Evolutionary conservation across 2,113 vertebrate species (phyloP), one percentile per base, ranked within the genome.

Genomic region (Pavo muticus): DNA sequence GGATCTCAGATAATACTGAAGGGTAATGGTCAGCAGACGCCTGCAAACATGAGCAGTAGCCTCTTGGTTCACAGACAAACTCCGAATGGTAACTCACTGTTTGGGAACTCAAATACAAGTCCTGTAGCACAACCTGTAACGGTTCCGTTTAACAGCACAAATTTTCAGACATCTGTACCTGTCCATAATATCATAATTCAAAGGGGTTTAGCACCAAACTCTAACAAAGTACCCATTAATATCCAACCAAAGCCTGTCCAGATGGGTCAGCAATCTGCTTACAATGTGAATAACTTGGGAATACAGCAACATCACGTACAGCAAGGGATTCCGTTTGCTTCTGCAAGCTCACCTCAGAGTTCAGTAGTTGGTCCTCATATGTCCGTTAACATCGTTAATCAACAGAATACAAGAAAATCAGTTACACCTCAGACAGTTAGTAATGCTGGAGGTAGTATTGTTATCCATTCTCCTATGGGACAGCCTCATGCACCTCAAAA

Each of bases 181-280:
- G 98, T 99, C 90, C 99, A 99, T 96, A 99, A 99, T 94, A 99
- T 99, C 95, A 99, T 99, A 91, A 99, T 99, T 95, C 99, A 99
- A 74, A 98, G 99, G 96, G 98, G 99, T 78, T 98, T 99, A 29
- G 98, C 98, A 39, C 98, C 98, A 94, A 98, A 98, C 94, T 97
- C 98, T 45, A 98, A 98, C 88, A 98, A 98, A 98, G 98, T 98
- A 97, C 99, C 95, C 6, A 64, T 98, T 90, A 98, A 98, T 96
- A 99, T 99, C 95, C 99, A 99, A 97, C 99, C 99, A 89, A 99
- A 99, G 97, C 99, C 99, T 86, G 89, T 99, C 88, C 98, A 99
- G 88, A 97, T 98, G 90, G 98, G 98, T 76, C 98, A 98, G 95
- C 99, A 99, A 95, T 98, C 98, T 45, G 97, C 98, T 23, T 99